Base-by-base conservation (phyloP, 35 echinoderm and acorn worm species). In the Patiria miniata region DNA sequence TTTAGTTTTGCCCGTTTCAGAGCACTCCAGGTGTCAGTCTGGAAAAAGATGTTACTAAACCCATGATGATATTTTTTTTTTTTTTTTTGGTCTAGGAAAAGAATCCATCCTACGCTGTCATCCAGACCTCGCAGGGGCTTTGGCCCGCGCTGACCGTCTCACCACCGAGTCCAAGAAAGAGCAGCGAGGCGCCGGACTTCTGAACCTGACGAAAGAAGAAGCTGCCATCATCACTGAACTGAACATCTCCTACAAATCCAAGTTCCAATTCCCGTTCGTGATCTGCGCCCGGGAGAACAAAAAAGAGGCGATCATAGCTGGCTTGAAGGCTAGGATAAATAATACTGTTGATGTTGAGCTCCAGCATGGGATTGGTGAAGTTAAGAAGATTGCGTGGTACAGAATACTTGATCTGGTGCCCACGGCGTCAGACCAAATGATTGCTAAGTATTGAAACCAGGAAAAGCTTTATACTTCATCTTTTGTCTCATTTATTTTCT, bases 281-380 rank as follows among this genome's bases (percentile, higher is more conserved):
- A 83, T 92, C 36, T 92, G 90, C 47, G 90, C 90, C 7, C 81
- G 90, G 39, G 90, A 92, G 30, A 92, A 92, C 47, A 87, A 87
- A 77, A 55, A 69, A 30, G 78, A 26, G 32, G 52, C 85, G 18
- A 92, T 92, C 19, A 39, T 92, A 18, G 29, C 86, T 17, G 90
- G 85, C 39, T 51, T 92, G 4, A 5, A 78, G 6, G 73, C 18
- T 16, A 78, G 90, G 21, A 69, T 92, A 28, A 26, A 92, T 16
- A 86, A 92, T 44, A 12, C 77, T 30, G 36, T 44, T 39, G 61
- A 87, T 37, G 16, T 33, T 37, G 90, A 92, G 40, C 38, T 87
- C 36, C 16, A 61, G 33, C 82, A 53, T 8, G 90, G 90, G 26
- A 18, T 92, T 7, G 44, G 40, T 69, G 90, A 92, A 83, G 85